phyloP scores from a whole-genome alignment of 2,113 vertebrate genomes.

The Addax nasomaculatus region DNA sequence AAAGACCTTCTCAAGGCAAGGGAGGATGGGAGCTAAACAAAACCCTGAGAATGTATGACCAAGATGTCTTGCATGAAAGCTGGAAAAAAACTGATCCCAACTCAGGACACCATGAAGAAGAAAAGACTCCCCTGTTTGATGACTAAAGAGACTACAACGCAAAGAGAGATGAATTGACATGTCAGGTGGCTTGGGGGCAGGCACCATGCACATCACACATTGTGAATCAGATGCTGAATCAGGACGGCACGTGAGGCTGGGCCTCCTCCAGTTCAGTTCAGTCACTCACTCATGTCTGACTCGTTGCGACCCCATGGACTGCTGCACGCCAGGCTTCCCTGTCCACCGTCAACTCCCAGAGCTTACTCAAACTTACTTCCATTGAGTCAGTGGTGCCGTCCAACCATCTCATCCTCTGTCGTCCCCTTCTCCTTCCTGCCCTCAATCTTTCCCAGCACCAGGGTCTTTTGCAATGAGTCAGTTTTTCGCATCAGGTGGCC shows the following conservation, averaged over 20 bases:
- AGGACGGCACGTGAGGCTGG: rapidly evolving
- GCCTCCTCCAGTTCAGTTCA: background rate
- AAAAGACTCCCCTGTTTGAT: background rate
- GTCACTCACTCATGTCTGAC: background rate
- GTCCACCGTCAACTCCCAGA: background rate
- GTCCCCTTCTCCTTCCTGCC: background rate
- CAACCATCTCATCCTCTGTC: background rate
- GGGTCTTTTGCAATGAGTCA: background rate
- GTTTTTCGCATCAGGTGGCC: background rate
- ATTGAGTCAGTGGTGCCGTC: background rate
- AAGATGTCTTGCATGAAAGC: rapidly evolving
- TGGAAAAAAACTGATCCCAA: background rate
- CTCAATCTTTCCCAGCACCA: background rate
- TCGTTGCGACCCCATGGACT: background rate
- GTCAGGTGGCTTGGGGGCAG: background rate
- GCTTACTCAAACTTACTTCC: background rate
- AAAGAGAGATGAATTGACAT: no score
- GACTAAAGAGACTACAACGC: background rate
- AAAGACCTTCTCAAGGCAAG: background rate
- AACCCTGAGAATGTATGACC: background rate
- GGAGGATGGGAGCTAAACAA: no score
- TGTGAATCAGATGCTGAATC: background rate
- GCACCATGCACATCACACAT: rapidly evolving
- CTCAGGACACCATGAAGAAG: background rate
- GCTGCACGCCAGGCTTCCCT: background rate